A percentile compares a stretch with the other conserved stretches of the same genome.
Conservation (phyloP, 2,888 invertebrate genomes). For the Entomobrya proxima region DNA sequence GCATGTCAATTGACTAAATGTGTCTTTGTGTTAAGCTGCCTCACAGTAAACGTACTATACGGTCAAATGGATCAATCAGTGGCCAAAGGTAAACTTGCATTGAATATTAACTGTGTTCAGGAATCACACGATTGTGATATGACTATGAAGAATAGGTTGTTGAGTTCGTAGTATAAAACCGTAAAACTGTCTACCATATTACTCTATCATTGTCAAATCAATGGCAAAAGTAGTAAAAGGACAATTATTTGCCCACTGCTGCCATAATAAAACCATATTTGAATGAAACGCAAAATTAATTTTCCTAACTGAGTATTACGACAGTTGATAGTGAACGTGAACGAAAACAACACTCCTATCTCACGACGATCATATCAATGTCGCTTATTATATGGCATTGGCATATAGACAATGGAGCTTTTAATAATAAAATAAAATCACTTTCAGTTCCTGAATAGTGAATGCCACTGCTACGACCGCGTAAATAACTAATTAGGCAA, state of each 20-base stretch:
- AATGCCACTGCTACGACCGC: no score
- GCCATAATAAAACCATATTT: constrained; percentile 19
- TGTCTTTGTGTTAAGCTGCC: background rate
- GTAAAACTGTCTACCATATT: background rate
- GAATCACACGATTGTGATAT: background rate
- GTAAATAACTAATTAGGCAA: background rate
- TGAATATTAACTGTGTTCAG: background rate
- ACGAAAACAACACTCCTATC: background rate
- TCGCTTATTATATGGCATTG: background rate
- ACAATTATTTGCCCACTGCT: constrained; percentile 9
- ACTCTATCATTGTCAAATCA: constrained; percentile 7
- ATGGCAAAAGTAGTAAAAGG: constrained; percentile 13
- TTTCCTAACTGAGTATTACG: background rate
- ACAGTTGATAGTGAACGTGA: background rate
- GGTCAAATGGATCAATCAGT: background rate
- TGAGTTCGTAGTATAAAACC: constrained; percentile 7
- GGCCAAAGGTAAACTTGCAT: background rate
- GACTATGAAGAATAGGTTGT: background rate
- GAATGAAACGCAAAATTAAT: constrained; percentile 25
- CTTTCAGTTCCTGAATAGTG: constrained; percentile 20
- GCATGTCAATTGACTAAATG: background rate
- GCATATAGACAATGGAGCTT: background rate
- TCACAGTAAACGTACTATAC: background rate
- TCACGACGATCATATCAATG: background rate
- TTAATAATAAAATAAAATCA: constrained; percentile 1